These are phyloP conservation scores for Phodopus roborovskii DNA, from an alignment of 2,113 vertebrate species.

Conservation along the genomic window DNA sequence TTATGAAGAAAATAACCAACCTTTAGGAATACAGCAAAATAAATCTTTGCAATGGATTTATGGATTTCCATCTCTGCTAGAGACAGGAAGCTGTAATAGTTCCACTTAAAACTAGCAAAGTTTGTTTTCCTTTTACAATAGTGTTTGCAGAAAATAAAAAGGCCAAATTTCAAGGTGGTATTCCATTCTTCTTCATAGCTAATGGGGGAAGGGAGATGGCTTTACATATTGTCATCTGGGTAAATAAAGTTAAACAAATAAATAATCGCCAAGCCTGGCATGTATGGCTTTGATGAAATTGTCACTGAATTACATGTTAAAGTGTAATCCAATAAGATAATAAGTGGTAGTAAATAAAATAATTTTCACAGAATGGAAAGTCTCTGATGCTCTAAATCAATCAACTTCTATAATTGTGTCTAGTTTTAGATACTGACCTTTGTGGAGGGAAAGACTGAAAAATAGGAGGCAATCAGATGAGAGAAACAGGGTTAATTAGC, in stretches of 20 bases:
- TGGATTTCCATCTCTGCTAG: neutral
- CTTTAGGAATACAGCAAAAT: neutral
- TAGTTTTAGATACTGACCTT: constrained; percentile 45
- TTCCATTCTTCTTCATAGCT: neutral
- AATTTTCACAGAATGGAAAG: neutral
- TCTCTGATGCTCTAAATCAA: neutral
- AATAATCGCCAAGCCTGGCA: neutral
- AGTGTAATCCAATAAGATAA: constrained; percentile 15
- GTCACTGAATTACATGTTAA: constrained; percentile 31
- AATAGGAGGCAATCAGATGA: constrained; percentile 18
- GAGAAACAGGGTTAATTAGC: constrained; percentile 70
- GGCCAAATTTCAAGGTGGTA: neutral
- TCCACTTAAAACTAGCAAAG: neutral
- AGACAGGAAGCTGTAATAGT: neutral
- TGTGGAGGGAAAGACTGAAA: neutral
- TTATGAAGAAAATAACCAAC: neutral
- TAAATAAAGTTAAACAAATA: neutral
- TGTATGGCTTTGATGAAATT: neutral
- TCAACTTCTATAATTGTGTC: constrained; percentile 45
- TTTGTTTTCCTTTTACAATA: neutral
- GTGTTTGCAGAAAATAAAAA: neutral
- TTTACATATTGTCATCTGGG: neutral
- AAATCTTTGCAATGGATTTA: neutral
- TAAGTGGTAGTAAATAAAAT: constrained; percentile 44
- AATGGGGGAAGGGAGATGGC: neutral